These are phyloP conservation scores for Aptenodytes forsteri DNA, from an alignment of 2,113 vertebrate genomes.

Conservation along the genomic window DNA sequence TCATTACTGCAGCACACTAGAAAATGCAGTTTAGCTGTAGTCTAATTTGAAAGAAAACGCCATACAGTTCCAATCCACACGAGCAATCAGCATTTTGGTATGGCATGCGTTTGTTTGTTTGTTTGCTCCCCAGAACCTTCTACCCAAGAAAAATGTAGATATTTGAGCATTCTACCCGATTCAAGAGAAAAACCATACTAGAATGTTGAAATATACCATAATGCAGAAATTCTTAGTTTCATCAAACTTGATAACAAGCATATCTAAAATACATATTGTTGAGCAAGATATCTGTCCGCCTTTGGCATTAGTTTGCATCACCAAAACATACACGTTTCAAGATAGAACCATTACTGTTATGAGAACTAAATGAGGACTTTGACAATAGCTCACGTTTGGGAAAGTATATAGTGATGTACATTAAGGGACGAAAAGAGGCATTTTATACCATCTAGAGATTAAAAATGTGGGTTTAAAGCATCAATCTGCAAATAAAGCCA, in stretches of 20 bases:
- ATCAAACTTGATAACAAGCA: neutral
- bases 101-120: neutral
- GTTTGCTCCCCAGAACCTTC: neutral
- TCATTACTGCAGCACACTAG: neutral
- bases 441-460: slow-evolving; percentile 60
- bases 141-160: neutral
- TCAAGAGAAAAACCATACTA: neutral
- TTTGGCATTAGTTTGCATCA: neutral
- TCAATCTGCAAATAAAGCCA: slow-evolving; percentile 61
- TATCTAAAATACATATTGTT: neutral
- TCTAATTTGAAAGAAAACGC: neutral
- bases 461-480: slow-evolving; percentile 54
- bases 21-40: neutral
- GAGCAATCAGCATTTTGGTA: neutral
- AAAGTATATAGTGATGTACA: neutral
- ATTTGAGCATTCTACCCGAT: neutral
- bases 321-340: neutral
- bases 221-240: neutral
- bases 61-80: neutral
- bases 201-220: neutral
- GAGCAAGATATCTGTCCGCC: neutral
- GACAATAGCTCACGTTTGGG: neutral
- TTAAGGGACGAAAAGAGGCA: neutral
- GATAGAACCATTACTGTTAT: neutral
- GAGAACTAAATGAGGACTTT: neutral